Evolutionary conservation across 2,113 vertebrate genomes (phyloP), one percentile per base, ranked within the genome.

Genomic region (Orycteropus afer): DNA sequence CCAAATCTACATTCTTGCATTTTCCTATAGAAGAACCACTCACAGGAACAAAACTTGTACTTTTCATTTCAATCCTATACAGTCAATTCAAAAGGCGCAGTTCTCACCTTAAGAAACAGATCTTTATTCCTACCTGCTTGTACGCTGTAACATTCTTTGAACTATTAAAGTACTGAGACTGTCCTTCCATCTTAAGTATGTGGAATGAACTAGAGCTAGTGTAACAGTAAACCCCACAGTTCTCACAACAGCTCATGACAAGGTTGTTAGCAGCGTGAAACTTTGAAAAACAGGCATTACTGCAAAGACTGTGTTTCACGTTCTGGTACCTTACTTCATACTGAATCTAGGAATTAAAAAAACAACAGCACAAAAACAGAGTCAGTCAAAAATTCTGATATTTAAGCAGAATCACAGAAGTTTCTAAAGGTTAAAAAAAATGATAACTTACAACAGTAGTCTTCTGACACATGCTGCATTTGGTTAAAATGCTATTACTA

Each of bases 401-500:
- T 63, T 88, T 89, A 96, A 91, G 79, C 25, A 67, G 55, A 86
- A 89, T 86, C 42, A 90, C 40, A 23, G 82, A 79, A 91, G 57
- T 76, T 14, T 73, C 49, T 82, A 74, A 95, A 78, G n/a, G 27
- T 20, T 80, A 73, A 51, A 47, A 87, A 83, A 55, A 84, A 37
- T 76, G 57, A 59, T 20, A 76, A 93, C 98, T 99, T 98, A 99
- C 99, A 67, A 98, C 79, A 63, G 99, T 97, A 0, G 97, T 97
- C 98, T 98, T 99, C 97, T 98, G 98, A 98, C 99, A 99, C 97
- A 99, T 98, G 98, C 98, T 99, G 98, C 99, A 99, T 96, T 99
- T 98, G 18, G 98, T 98, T 96, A 98, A 98, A 97, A 99, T 98
- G 40, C 97, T 98, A 67, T 97, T 98, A 92, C 98, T 95, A 42